phyloP scores from a whole-genome alignment of 2,113 vertebrate genomes.

The Alaudala cheleensis region DNA sequence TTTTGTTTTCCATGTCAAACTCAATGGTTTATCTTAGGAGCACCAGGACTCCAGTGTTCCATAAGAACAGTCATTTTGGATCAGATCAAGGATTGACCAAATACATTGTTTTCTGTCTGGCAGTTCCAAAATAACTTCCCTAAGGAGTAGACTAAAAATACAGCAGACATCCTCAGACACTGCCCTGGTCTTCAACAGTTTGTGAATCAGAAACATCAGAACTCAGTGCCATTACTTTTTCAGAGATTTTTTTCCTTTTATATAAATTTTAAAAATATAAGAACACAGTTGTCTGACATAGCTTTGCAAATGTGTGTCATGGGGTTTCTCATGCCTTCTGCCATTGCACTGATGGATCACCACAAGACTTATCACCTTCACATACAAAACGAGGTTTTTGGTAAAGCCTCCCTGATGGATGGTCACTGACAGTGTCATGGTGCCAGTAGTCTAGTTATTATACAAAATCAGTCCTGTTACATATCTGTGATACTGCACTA shows the following conservation, averaged over 20 bases:
- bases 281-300: neutral
- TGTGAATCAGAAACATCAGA: neutral
- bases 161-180: neutral
- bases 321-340: neutral
- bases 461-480: neutral
- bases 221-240: neutral
- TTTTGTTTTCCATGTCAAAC: neutral
- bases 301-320: neutral
- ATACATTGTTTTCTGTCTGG: neutral
- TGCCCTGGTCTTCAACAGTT: neutral
- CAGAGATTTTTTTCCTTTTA: neutral
- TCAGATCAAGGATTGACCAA: neutral
- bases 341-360: neutral
- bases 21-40: neutral
- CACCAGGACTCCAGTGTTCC: neutral
- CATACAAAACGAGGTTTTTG: neutral
- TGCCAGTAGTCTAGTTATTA: neutral
- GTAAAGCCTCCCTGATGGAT: neutral
- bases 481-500: neutral
- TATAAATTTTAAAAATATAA: neutral
- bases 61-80: neutral
- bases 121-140: neutral
- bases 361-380: neutral
- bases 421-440: accelerated
- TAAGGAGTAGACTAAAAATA: neutral